Base-by-base conservation (phyloP, 2,113 vertebrate genomes). In the Gnathonemus longibarbis region DNA sequence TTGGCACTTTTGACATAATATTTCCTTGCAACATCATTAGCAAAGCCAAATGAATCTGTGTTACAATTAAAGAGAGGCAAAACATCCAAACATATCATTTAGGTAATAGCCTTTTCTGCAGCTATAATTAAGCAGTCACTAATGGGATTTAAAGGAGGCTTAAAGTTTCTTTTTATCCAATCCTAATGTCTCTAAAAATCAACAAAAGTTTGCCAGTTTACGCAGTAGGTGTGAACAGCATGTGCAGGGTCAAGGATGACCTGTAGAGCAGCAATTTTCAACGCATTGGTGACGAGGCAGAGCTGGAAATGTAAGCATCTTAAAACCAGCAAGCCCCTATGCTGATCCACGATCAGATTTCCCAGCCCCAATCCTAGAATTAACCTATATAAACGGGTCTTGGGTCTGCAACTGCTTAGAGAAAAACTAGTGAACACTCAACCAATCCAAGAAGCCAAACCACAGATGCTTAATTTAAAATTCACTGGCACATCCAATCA, bases 41-140 rank as follows among this genome's bases (percentile, higher is more conserved):
- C 89, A 77, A 74, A 93, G 84, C 89, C 86, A 92, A 89, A 90
- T 53, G 8, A 91, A 90, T 91, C 89, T 48, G 45, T 46, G 62
- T 87, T 92, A 89, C 92, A 93, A 94, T 94, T 91, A 92, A 89
- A 89, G 89, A 84, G 70, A 80, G 45, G 89, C 77, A 58, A 91
- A 91, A 88, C 45, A 74, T 88, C 88, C 80, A 88, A 91, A 85
- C 48, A 66, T 90, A 89, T 91, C 90, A 88, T 93, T 90, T 93
- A 88, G 80, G 89, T 92, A 93, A 92, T 94, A 58, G 74, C 70
- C 92, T 92, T 77, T 91, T 80, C 84, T 90, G 80, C 89, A 77
- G 88, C 74, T 90, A 89, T 94, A 94, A 94, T 93, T 91, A 94
- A 90, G 52, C 58, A 9, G 39, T 50, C 91, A 89, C 91, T 91